Evolutionary conservation across 2,797 vertebrate species (phyloP), one percentile per base, ranked within the genome.

Genomic region (Tauraco hartlaubi): DNA sequence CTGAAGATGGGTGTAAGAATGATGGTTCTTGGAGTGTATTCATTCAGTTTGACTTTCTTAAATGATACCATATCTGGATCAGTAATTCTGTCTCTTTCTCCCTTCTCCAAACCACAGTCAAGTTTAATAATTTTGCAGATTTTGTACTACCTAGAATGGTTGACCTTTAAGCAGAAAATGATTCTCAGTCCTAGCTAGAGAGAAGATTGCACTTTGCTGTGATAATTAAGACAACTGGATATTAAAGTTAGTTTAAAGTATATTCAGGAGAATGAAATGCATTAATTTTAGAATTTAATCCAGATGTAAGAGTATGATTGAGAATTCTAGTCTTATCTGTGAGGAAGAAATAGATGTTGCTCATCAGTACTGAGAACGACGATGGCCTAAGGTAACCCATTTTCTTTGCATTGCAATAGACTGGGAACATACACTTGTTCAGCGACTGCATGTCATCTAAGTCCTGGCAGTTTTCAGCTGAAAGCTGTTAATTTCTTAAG

Each of bases 211-310:
- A 26, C 29, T 85, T 90, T 52, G 25, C 54, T 86, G 43, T 55
- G 22, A 58, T 94, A 93, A 93, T 94, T 85, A 93, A 88, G 72
- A 84, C 61, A 91, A 85, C 61, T 44, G 8, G 23, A 39, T 94
- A 91, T 92, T 88, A 67, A 89, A 85, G 67, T 76, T 85, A 76
- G 39, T 89, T 94, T 87, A 80, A 96, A 85, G 26, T 33, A n/a
- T 63, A 85, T 77, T 86, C 4, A 16, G 72, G 49, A 82, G 26
- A 85, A 74, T 85, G 2, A 91, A 94, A 87, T 67, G 31, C 33
- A 55, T 95, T 92, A 39, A 62, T 91, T 71, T 44, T 76, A 67
- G 68, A 87, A 85, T 77, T 94, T 67, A 91, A 90, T 88, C 43
- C 48, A 15, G 14, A 44, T 91, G 43, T 31, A 52, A 63, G 11